phyloP scores from a whole-genome alignment of 2,113 vertebrate species.

The Leucoraja erinaceus region DNA sequence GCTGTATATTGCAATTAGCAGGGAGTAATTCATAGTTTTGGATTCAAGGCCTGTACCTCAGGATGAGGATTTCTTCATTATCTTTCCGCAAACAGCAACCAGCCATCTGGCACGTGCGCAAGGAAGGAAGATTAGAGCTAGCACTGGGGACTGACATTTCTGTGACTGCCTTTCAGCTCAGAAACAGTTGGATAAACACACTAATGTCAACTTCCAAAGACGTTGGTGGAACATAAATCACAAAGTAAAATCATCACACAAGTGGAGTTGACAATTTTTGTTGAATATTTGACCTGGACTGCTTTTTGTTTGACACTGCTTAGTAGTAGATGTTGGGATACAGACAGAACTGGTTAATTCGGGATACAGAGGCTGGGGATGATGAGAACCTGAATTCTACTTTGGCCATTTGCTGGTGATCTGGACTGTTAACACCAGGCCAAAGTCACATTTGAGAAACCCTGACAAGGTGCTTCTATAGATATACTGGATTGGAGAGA shows the following conservation, averaged over 20 bases:
- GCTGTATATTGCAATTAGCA: constrained; percentile 1
- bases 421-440: too few relatives aligned
- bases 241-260: not conserved
- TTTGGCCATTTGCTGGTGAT: too few relatives aligned
- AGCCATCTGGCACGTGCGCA: not conserved
- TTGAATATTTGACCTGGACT: not conserved
- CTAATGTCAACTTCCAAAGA: not conserved
- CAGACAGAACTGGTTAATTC: not conserved
- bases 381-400: too few relatives aligned
- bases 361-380: not conserved
- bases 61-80: constrained; percentile 4
- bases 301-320: not conserved
- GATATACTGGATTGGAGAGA: too few relatives aligned
- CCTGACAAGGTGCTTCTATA: too few relatives aligned
- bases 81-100: not conserved
- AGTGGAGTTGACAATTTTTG: not conserved
- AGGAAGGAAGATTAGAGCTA: constrained; percentile 25
- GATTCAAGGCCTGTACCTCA: not conserved
- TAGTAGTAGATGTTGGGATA: not conserved
- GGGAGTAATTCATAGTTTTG: constrained; percentile 16
- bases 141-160: not conserved
- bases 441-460: too few relatives aligned
- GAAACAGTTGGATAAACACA: not conserved
- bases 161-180: not conserved
- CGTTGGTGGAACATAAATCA: not conserved